Base-by-base conservation (phyloP, 2,113 vertebrate genomes). In the Herpetotheres cachinnans region DNA sequence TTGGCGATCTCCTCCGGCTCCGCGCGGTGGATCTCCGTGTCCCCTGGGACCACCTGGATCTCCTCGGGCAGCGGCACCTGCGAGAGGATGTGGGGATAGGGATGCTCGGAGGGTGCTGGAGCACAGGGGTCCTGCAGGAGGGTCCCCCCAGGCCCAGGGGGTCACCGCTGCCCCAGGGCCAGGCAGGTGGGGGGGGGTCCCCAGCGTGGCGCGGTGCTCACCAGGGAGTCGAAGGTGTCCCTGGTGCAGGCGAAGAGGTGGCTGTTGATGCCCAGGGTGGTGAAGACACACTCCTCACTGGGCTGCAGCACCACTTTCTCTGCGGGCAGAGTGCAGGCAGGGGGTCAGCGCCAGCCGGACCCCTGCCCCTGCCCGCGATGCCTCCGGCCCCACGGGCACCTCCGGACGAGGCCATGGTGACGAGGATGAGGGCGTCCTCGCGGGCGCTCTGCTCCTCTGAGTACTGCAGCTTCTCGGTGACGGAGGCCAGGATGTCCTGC, bases 211-310 rank as follows among this genome's bases (percentile, higher is more conserved):
- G 2, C n/a, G 12, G 61, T 19, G 86, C 99, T 99, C 97, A 99
- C 99, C 99, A 99, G 96, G 1, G 99, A 98, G 44, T 99, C 99
- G 5, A 99, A 98, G 40, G 99, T 98, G 3, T 99, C 98, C 27
- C 98, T 98, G 40, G 99, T 99, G 66, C 99, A 99, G 90, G 99
- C 98, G 30, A 99, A 99, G 93, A 99, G 98, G 98, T 99, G 99
- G 61, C 99, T 99, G 98, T 99, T 99, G 97, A 99, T 99, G 18
- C 99, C 99, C 98, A 99, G 98, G 0, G 99, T 99, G 95, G 99
- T 99, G 98, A 99, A 99, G 62, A 99, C 99, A 3, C 99, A 99
- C 96, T 99, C 99, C 61, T 99, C 99, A 7, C 98, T 99, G 13
- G 99, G 99, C 78, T 99, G 99, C 50, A 99, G 99, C 94, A 99